Evolutionary conservation across 2,888 invertebrate species (phyloP).

Genomic region (Brachynemurus nebulosus): DNA sequence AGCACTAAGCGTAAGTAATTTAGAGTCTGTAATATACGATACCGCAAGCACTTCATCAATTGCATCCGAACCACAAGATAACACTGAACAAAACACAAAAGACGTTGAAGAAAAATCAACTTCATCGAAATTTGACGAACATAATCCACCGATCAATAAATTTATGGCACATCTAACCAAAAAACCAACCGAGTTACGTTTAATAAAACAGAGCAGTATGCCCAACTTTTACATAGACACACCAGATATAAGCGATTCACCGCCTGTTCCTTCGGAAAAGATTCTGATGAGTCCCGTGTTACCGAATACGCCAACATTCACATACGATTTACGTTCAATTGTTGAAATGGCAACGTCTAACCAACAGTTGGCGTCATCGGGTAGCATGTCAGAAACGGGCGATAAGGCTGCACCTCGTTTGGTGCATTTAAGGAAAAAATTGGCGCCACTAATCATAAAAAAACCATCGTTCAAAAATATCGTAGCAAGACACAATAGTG

Average conservation of each 20-base stretch:
- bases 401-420: constrained; percentile 1
- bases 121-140: no score
- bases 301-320: constrained; percentile 20
- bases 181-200: constrained; percentile 24
- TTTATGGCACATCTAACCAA: neutral
- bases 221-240: constrained; percentile 32
- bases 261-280: constrained; percentile 1
- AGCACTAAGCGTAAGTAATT: no score
- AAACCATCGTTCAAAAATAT: neutral
- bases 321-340: constrained; percentile 30
- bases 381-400: neutral
- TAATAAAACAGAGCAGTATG: constrained; percentile 30
- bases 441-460: constrained; percentile 8
- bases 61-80: no score
- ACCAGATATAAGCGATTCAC: constrained; percentile 21
- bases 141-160: no score
- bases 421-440: constrained; percentile 5
- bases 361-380: neutral
- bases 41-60: no score
- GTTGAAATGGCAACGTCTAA: constrained; percentile 28
- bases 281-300: constrained; percentile 26
- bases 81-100: no score
- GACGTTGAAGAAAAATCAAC: no score
- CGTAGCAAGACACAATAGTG: neutral
- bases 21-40: no score